Evolutionary conservation across 1,140 invertebrate species (phyloP).

Genomic region (Globodera ellingtonae): DNA sequence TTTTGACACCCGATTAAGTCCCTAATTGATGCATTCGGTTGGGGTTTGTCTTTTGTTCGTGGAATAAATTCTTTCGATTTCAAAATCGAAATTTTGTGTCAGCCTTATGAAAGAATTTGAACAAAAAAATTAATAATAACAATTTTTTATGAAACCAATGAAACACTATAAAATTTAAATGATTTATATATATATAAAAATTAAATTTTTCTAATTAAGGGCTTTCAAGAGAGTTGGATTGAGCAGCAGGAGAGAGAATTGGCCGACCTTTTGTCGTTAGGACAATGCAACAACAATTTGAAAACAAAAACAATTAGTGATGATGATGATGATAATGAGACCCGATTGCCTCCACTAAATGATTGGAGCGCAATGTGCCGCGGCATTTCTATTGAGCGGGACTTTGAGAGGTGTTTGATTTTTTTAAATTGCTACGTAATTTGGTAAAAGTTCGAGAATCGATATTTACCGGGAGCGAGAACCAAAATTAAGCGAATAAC

Average conservation of each 20-base stretch:
- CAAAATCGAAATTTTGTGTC: too few species aligned
- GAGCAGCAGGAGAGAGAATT: not conserved
- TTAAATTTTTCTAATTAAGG: not conserved
- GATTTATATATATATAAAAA: not conserved
- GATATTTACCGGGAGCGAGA: not conserved
- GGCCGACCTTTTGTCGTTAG: not conserved
- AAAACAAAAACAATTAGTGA: too few species aligned
- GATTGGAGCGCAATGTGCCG: not conserved
- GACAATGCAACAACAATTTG: not conserved
- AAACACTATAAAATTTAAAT: too few species aligned
- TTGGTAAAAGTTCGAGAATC: not conserved
- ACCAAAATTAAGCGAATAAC: too few species aligned
- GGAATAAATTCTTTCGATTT: too few species aligned
- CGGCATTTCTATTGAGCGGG: not conserved
- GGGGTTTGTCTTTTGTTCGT: too few species aligned
- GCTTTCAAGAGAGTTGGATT: not conserved
- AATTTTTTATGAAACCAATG: too few species aligned
- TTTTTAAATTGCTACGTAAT: not conserved
- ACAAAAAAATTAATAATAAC: too few species aligned
- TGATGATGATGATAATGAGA: not conserved
- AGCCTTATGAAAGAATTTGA: too few species aligned
- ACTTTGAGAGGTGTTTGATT: not conserved
- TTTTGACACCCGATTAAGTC: too few species aligned
- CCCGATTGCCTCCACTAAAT: not conserved
- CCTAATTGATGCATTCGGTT: too few species aligned